Base-by-base conservation (phyloP, 2,888 invertebrate species). In the Celastrina argiolus region DNA sequence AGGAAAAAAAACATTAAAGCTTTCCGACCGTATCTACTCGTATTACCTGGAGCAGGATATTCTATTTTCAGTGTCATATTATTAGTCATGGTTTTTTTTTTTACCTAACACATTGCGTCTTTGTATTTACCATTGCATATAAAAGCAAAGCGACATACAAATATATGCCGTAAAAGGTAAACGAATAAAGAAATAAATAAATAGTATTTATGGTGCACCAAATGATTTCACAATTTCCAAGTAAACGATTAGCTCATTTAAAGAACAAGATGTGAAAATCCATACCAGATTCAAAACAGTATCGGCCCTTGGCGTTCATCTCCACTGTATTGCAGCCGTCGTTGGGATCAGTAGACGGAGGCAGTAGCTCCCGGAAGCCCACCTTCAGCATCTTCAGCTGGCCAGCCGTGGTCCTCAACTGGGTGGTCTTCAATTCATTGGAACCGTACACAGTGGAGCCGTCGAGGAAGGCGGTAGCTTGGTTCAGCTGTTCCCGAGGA, bases 391-490 rank as follows among this genome's bases (percentile, higher is more conserved):
- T 95, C 67, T 92, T 89, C 63, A 97, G 82, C 4, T 90, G 82
- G 0, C 97, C 97, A 2, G 92, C 92, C 0, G 77, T 42, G 8
- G 85, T 78, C 0, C 95, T 88, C 16, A 95, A 82, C 1, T 87
- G 78, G 0, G 75, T 78, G 41, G 88, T 92, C 1, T 93, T 85
- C 3, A 83, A 79, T 2, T 89, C 87, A 1, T 91, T 90, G 64
- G 93, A 93, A 0, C 97, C 96, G 77, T 98, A 98, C 10, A 98
- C 93, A 0, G 93, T 93, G 0, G 97, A 97, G 0, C 93, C 97
- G 80, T 98, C 98, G 22, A 98, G 93, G 82, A 94, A 98, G 0
- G 97, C 92, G 0, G 96, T 94, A 0, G 95, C 96, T 86, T 97
- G 97, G 85, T 96, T 97, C 66, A 97, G 80, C 77, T 97, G 98